Evolutionary conservation across 1,140 invertebrate species (phyloP).

Genomic region (Leptoteleia sp.): DNA sequence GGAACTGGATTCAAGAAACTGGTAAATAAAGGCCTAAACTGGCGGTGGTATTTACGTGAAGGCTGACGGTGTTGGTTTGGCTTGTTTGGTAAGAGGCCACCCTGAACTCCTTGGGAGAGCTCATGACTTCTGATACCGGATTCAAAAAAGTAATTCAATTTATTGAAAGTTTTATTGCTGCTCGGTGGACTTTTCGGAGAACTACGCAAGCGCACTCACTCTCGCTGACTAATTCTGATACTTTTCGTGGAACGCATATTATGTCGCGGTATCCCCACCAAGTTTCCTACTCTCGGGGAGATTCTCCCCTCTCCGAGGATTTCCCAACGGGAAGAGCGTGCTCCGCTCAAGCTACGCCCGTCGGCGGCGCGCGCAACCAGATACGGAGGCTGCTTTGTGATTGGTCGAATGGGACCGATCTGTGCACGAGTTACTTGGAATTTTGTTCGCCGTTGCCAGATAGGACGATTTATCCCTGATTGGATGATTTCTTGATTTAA

Average conservation of each 20-base stretch:
- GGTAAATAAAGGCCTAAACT: too few species aligned
- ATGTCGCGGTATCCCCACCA: constrained; percentile 27
- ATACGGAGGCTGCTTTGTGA: not conserved
- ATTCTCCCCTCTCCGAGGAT: constrained; percentile 2
- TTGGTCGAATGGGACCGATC: constrained; percentile 21
- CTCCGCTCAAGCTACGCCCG: constrained; percentile 16
- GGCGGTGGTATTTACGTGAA: too few species aligned
- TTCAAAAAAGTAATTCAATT: constrained; percentile 48
- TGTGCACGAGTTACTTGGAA: constrained; percentile 12
- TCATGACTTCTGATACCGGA: constrained; percentile 20
- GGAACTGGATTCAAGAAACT: not conserved
- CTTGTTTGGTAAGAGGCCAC: too few species aligned
- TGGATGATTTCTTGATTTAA: too few species aligned
- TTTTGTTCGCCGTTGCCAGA: too few species aligned
- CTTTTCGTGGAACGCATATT: constrained; percentile 51
- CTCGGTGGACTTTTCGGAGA: constrained; percentile 60
- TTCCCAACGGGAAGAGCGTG: not conserved
- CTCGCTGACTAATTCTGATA: constrained; percentile 74
- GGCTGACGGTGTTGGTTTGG: too few species aligned
- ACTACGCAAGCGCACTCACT: constrained; percentile 77
- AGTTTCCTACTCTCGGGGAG: constrained; percentile 7
- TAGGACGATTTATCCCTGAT: too few species aligned
- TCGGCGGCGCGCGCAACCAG: constrained; percentile 19
- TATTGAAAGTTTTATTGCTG: not conserved
- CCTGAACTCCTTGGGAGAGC: constrained; percentile 22